phyloP scores from a whole-genome alignment of 2,797 vertebrate genomes.

The Scolopax rusticola region DNA sequence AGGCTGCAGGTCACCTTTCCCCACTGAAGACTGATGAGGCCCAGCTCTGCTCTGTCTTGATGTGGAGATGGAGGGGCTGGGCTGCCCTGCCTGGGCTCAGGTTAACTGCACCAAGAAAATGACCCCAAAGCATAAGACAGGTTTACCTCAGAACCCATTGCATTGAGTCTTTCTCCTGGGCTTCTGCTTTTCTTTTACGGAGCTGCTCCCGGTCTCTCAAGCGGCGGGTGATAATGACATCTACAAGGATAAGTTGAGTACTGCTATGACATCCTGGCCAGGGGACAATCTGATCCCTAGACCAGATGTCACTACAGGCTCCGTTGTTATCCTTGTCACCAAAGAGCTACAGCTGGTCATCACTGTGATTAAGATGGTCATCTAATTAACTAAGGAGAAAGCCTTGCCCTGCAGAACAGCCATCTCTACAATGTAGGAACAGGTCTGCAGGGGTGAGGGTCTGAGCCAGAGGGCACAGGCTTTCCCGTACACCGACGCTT shows the following conservation, averaged over 20 bases:
- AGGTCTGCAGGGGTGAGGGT: background rate
- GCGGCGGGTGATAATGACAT: constrained; percentile 77
- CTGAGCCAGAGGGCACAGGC: background rate
- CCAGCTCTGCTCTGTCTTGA: background rate
- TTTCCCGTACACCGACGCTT: background rate
- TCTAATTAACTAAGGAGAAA: background rate
- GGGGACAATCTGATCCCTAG: background rate
- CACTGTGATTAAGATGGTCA: background rate
- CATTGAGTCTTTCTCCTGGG: constrained; percentile 85
- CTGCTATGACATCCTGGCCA: background rate
- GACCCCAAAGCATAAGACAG: background rate
- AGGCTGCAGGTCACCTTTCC: background rate
- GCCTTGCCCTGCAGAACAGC: background rate
- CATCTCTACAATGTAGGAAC: background rate
- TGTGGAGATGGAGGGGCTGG: background rate
- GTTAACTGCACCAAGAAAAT: background rate
- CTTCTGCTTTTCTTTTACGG: constrained; percentile 90
- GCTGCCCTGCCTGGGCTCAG: background rate
- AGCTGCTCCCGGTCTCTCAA: constrained; percentile 91
- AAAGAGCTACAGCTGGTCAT: background rate
- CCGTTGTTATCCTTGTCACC: accelerated
- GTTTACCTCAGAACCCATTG: constrained; percentile 91
- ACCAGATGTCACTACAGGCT: background rate
- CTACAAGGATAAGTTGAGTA: constrained; percentile 71
- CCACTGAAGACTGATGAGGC: background rate